Conservation (phyloP, 2,888 invertebrate genomes). For the Hipparchia sbordonii region DNA sequence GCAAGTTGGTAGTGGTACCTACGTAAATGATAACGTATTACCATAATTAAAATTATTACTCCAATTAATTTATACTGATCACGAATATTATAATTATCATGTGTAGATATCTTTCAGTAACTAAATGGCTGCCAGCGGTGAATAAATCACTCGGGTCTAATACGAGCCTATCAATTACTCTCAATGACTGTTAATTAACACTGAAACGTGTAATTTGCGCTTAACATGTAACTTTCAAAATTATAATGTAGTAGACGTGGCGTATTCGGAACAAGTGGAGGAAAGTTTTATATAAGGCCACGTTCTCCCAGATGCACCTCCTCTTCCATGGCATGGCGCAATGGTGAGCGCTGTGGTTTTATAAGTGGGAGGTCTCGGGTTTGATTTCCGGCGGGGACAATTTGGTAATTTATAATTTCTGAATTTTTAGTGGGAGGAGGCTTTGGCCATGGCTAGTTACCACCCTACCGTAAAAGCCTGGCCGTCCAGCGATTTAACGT, state of each 20-base stretch:
- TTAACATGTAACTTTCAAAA: constrained; percentile 45
- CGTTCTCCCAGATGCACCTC: not conserved
- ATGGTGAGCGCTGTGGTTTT: too few species aligned
- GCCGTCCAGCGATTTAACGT: too few species aligned
- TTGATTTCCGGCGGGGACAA: too few species aligned
- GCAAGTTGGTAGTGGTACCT: constrained; percentile 6
- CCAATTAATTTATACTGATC: constrained; percentile 40
- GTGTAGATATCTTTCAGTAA: constrained; percentile 34
- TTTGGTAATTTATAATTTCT: too few species aligned
- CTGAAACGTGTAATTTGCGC: constrained; percentile 43
- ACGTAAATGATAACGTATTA: constrained; percentile 32
- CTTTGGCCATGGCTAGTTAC: too few species aligned
- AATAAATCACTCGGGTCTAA: constrained; percentile 41
- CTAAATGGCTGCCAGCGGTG: constrained; percentile 33
- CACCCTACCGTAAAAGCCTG: too few species aligned
- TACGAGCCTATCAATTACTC: constrained; percentile 49
- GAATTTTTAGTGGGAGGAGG: too few species aligned
- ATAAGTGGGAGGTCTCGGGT: too few species aligned
- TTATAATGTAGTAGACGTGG: constrained; percentile 36
- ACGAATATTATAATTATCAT: constrained; percentile 33
- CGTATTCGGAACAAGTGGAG: constrained; percentile 27
- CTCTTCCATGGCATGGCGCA: too few species aligned
- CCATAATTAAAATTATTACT: constrained; percentile 35
- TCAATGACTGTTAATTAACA: constrained; percentile 49
- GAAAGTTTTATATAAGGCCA: constrained; percentile 20